These are phyloP conservation scores for Eledone cirrhosa DNA, from an alignment of 2,888 invertebrate genomes.

Conservation along the genomic window DNA sequence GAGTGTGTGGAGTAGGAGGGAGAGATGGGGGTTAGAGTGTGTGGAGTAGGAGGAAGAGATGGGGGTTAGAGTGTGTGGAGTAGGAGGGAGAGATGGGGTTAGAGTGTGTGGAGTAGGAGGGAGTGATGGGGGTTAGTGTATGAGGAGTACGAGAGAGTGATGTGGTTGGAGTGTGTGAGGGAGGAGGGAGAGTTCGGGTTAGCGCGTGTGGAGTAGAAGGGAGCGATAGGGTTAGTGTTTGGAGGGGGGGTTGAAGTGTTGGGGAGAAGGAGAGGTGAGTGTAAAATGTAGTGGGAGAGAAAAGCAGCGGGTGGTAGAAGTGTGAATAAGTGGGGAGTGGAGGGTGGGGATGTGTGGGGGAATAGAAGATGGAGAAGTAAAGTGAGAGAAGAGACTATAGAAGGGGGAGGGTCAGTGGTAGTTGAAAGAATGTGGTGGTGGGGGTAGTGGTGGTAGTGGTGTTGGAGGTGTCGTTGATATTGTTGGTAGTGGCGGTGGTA, in stretches of 20 bases:
- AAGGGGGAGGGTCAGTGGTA: not conserved
- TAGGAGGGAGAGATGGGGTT: not conserved
- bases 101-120: not conserved
- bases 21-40: not conserved
- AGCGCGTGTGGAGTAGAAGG: not conserved
- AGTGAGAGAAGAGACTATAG: not conserved
- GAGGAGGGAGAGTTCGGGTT: not conserved
- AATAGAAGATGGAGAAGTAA: not conserved
- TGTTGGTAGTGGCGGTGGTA: too few species aligned
- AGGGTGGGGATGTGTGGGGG: not conserved
- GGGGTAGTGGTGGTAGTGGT: too few species aligned
- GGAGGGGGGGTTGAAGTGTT: not conserved
- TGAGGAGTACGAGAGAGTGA: not conserved
- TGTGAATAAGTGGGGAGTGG: not conserved
- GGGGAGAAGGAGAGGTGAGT: not conserved
- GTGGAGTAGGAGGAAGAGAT: not conserved
- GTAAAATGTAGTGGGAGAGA: too few species aligned
- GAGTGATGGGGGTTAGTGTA: not conserved
- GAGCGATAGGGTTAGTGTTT: not conserved
- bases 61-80: not conserved
- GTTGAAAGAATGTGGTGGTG: not conserved
- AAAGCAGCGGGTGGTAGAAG: too few species aligned
- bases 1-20: too few species aligned
- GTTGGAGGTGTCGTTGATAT: too few species aligned
- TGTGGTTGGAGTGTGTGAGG: not conserved